Evolutionary conservation across 1,140 invertebrate species (phyloP).

Genomic region (Trichonephila clavata): DNA sequence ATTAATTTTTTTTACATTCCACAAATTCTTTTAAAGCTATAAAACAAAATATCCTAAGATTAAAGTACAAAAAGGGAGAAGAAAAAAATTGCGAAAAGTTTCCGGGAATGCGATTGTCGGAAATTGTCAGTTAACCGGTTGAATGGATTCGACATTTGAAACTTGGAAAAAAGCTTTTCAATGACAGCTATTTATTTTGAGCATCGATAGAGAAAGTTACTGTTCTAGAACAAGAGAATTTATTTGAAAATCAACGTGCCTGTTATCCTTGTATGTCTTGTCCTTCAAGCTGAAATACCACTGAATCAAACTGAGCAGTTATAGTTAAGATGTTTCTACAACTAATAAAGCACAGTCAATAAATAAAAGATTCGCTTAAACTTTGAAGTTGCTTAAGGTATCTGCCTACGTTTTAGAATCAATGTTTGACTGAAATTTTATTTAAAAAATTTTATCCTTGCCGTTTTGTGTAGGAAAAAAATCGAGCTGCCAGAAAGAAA

Average conservation of each 20-base stretch:
- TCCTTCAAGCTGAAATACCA: not conserved
- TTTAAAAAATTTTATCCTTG: no score
- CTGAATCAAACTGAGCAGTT: not conserved
- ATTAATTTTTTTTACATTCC: no score
- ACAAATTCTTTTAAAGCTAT: no score
- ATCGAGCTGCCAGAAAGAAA: no score
- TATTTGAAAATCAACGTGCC: slow-evolving; percentile 4
- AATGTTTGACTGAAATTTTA: no score
- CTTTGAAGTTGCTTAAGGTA: no score
- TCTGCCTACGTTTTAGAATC: no score
- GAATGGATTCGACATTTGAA: slow-evolving; percentile 45
- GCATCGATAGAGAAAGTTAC: no score
- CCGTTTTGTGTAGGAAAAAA: no score
- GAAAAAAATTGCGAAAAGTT: not conserved
- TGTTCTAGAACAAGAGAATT: not conserved
- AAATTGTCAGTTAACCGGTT: slow-evolving; percentile 43
- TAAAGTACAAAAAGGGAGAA: no score
- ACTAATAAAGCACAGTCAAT: not conserved
- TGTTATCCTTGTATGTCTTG: not conserved
- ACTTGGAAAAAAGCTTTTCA: not conserved
- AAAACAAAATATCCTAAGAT: no score
- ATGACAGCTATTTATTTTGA: not conserved
- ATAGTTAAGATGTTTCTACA: not conserved
- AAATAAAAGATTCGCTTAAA: not conserved
- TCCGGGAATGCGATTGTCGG: slow-evolving; percentile 13